Base-by-base conservation (phyloP, 2,797 vertebrate genomes). In the Leptoclinus maculatus region DNA sequence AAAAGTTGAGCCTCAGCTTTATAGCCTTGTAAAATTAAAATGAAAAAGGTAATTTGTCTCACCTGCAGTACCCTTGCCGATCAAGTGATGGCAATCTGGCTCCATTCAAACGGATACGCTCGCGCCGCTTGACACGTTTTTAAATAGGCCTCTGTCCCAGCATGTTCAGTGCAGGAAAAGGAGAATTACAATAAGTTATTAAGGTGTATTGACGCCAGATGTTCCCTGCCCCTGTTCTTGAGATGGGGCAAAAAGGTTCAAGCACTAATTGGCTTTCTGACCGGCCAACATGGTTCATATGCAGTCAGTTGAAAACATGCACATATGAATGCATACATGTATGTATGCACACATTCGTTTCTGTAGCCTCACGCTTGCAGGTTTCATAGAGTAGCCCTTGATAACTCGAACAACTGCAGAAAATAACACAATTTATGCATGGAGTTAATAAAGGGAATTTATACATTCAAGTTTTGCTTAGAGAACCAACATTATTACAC, bases 1-100 rank as follows among this genome's bases (percentile, higher is more conserved):
- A 41, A 59, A 59, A 76, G 29, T 32, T 64, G 17, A 58, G 23
- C 34, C 25, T 17, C 36, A 51, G 25, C 67, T 70, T 62, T 32
- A 27, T 41, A 68, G 58, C 36, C 41, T 49, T 58, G 39, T 62
- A 65, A 23, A 53, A 53, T 53, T 11, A 71, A 71, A 63, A 39
- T 19, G 1, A 57, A 32, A 32, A 25, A n/a, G 19, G 1, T 11
- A 1, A 16, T 7, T 12, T 7, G 41, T 14, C 32, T 57, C n/a
- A 53, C 27, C 51, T 91, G 93, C 88, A 93, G 91, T 95, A 82
- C 92, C 87, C 2, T 47, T 6, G 1, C 3, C 71, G 66, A 78
- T 85, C 95, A 85, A 86, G 73, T 87, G 93, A 89, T 92, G 92
- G 95, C 92, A 91, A 82, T 94, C 82, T 91, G 74, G 91, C 89